Evolutionary conservation across 2,113 vertebrate genomes (phyloP).

Genomic region (Tinamus guttatus): DNA sequence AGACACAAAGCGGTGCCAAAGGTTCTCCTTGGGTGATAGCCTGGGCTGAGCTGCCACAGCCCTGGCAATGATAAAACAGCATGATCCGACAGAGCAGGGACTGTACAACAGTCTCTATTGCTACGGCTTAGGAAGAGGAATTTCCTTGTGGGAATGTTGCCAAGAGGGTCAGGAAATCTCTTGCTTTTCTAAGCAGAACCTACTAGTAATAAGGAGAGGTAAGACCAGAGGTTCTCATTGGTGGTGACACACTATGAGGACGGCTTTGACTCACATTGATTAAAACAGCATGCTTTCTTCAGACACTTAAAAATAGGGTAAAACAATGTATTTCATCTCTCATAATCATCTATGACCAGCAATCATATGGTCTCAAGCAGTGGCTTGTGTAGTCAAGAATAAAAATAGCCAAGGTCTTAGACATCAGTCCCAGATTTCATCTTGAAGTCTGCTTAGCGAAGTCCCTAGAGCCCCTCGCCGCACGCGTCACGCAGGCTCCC

Average conservation of each 20-base stretch:
- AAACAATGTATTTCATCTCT: not conserved
- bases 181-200: conserved; percentile 30
- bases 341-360: not conserved
- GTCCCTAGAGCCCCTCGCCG: not conserved
- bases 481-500: not conserved
- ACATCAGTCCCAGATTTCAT: not conserved
- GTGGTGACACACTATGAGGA: not conserved
- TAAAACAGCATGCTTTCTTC: not conserved
- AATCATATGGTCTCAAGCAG: not conserved
- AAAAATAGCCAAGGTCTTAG: not conserved
- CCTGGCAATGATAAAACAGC: fast-evolving
- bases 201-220: not conserved
- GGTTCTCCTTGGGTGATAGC: not conserved
- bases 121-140: not conserved
- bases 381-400: not conserved
- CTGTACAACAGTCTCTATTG: not conserved
- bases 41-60: not conserved
- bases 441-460: not conserved
- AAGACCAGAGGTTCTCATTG: not conserved
- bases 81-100: not conserved
- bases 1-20: not conserved
- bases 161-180: conserved; percentile 40
- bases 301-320: not conserved
- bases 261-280: not conserved
- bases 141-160: not conserved